Evolutionary conservation across 2,888 invertebrate genomes (phyloP), one percentile per base, ranked within the genome.

Genomic region (Melolontha melolontha): DNA sequence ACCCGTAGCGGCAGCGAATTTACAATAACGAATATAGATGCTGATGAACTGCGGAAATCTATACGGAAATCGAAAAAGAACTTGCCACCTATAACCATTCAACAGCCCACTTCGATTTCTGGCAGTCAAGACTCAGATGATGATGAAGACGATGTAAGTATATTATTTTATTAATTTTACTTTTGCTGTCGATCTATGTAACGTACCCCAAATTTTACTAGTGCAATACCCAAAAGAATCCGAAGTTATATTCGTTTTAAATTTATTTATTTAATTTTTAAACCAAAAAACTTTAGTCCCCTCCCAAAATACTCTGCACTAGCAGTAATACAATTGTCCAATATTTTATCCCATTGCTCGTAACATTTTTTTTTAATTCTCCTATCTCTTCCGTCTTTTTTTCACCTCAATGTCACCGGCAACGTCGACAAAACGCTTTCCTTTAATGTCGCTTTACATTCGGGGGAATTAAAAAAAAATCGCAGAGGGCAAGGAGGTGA

Each of bases 1-100:
- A 12, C 16, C 63, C 62, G 47, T 67, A 82, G 82, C 69, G 84
- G 77, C 76, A 93, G 92, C 68, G 93, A 94, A 78, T 95, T 93
- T 79, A 93, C 92, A 78, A 93, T 95, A 44, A 94, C 92, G 79
- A 94, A 94, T 64, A 94, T 95, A 89, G 94, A 95, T 78, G 93
- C 91, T 0, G 93, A 93, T 41, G 94, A 94, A 78, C 83, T 95
- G 67, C 86, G 94, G 0, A 91, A 91, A 82, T 93, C 92, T 0
- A 87, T 91, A 77, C 85, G 92, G 1, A 87, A 91, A 34, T 86
- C 88, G 40, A 90, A 91, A 79, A 88, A 91, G 50, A 77, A 79
- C 52, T 79, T 84, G 0, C 81, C 84, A 0, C 82, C 85, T 2
- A 83, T 83, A 16, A 77, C 82, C 34, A 82, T 83, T 2, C 82